These are phyloP conservation scores for Tetropium fuscum DNA, from an alignment of 2,888 invertebrate genomes.

Conservation along the genomic window DNA sequence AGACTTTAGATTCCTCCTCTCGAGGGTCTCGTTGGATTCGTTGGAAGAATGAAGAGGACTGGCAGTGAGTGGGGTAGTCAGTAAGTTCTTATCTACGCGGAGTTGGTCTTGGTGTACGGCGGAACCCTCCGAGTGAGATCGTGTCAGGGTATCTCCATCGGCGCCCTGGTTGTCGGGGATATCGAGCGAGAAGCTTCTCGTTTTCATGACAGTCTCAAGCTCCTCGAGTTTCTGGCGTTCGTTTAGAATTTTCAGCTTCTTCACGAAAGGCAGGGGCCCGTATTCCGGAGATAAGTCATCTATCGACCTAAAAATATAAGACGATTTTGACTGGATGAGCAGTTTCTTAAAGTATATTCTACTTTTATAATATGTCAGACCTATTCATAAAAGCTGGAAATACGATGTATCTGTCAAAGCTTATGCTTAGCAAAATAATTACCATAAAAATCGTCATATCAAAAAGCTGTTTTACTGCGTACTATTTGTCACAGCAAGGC, in stretches of 20 bases:
- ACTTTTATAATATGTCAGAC: too few relatives aligned
- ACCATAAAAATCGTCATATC: too few relatives aligned
- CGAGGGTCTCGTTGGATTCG: conserved; percentile 85
- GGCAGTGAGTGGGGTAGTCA: conserved; percentile 50
- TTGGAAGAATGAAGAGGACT: conserved; percentile 68
- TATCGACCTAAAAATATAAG: conserved; percentile 71
- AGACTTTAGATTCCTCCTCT: conserved; percentile 84
- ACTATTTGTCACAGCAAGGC: too few relatives aligned
- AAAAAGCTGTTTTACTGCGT: too few relatives aligned
- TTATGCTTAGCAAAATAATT: too few relatives aligned
- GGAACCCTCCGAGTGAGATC: conserved; percentile 86
- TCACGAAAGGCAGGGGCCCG: conserved; percentile 87
- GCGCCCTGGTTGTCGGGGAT: conserved; percentile 67
- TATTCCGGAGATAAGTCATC: conserved; percentile 91
- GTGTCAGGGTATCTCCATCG: conserved; percentile 71
- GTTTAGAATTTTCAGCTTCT: conserved; percentile 88
- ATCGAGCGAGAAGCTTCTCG: conserved; percentile 85
- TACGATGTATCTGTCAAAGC: too few relatives aligned
- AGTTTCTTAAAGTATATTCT: too few relatives aligned
- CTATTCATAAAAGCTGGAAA: too few relatives aligned
- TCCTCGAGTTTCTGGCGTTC: conserved; percentile 89
- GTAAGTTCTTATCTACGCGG: conserved; percentile 50
- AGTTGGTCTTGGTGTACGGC: conserved; percentile 71
- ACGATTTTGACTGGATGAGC: too few relatives aligned
- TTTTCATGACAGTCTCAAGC: conserved; percentile 80